Percentiles rank a stretch among this genome's conserved stretches.
These are phyloP conservation scores for Pantherophis vulpinus DNA, from an alignment of 2,797 vertebrate genomes.

Conservation along the genomic window DNA sequence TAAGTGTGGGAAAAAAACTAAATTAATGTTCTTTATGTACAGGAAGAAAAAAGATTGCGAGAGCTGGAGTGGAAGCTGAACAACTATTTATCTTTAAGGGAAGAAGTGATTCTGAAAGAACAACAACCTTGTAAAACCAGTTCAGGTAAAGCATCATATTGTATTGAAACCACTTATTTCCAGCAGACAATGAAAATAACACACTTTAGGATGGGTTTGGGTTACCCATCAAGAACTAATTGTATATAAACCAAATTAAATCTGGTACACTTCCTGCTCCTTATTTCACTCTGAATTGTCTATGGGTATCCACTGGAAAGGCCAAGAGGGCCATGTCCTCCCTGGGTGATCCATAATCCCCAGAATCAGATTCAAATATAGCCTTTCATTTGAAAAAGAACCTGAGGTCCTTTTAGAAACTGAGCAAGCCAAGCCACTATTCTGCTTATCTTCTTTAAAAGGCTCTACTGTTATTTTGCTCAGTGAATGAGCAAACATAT, in stretches of 20 bases:
- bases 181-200: not conserved
- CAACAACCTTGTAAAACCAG: not conserved
- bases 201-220: not conserved
- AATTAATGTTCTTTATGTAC: constrained; percentile 11
- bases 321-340: not conserved
- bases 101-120: not conserved
- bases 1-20: not conserved
- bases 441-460: not conserved
- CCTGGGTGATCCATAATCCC: not conserved
- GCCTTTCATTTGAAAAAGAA: not conserved
- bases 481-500: not conserved
- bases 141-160: not conserved
- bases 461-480: not conserved
- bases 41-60: not conserved
- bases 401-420: not conserved
- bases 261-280: not conserved
- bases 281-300: not conserved
- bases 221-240: not conserved
- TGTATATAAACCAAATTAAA: not conserved
- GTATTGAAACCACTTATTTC: not conserved
- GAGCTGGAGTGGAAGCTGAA: constrained; percentile 40
- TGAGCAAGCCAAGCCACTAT: not conserved
- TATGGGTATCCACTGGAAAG: not conserved
- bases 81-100: constrained; percentile 20
- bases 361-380: not conserved